phyloP scores from a whole-genome alignment of 2,888 invertebrate genomes.

The Drosophila trichaetosa region DNA sequence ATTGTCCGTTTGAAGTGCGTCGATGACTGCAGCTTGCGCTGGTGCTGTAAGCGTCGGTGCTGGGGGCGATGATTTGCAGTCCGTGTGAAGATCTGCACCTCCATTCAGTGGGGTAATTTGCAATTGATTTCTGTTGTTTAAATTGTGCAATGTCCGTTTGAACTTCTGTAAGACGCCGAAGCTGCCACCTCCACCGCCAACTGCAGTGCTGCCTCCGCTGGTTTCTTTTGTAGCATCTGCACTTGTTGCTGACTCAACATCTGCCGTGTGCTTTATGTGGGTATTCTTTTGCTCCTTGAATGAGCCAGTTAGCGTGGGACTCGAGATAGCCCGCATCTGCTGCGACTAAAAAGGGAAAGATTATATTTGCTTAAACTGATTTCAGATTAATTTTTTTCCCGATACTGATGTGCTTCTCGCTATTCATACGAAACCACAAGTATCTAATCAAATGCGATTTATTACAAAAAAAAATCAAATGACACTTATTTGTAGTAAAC shows the following conservation, averaged over 20 bases:
- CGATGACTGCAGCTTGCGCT: conserved; percentile 10
- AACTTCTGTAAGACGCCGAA: conserved; percentile 89
- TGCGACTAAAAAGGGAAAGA: conserved; percentile 69
- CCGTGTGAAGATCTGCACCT: conserved; percentile 14
- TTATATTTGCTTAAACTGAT: conserved; percentile 1
- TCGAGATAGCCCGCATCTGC: conserved; percentile 84
- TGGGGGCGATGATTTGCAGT: conserved; percentile 39
- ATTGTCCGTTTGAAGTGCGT: not conserved
- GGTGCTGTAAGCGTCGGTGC: conserved; percentile 45
- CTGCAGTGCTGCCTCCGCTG: conserved; percentile 17
- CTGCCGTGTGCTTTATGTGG: conserved; percentile 9
- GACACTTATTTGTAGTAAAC: not conserved
- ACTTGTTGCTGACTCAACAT: conserved; percentile 3
- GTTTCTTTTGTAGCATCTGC: conserved; percentile 14
- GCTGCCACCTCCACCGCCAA: conserved; percentile 8
- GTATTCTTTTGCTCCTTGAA: conserved; percentile 7
- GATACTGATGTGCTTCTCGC: conserved; percentile 17
- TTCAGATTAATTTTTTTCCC: conserved; percentile 1
- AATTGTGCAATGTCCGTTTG: conserved; percentile 88
- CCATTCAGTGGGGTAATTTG: conserved; percentile 55
- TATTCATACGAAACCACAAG: conserved; percentile 51
- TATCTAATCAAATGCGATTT: conserved; percentile 37
- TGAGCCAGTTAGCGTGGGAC: conserved; percentile 83
- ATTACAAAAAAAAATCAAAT: conserved; percentile 5
- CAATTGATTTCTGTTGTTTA: conserved; percentile 78